Percentiles rank a stretch among this genome's conserved stretches.
Conservation (phyloP, 2,888 invertebrate species). For the Craniophora ligustri region DNA sequence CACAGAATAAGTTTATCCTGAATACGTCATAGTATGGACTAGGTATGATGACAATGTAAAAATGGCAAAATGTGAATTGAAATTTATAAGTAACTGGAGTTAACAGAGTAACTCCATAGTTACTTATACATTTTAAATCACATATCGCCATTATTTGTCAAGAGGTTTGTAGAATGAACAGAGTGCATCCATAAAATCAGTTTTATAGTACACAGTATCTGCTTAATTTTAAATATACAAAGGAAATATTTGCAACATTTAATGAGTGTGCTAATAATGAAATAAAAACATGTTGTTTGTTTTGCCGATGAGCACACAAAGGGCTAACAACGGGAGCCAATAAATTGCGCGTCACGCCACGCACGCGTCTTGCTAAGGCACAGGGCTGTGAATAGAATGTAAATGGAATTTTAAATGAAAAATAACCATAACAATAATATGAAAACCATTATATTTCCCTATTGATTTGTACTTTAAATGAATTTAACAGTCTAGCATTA, state of each 20-base stretch:
- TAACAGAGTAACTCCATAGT: background rate
- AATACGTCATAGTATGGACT: too few species aligned
- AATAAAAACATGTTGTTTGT: conserved; percentile 73
- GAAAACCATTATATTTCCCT: background rate
- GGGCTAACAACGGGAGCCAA: conserved; percentile 51
- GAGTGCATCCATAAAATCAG: background rate
- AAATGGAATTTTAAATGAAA: background rate
- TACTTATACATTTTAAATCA: too few species aligned
- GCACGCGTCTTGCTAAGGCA: conserved; percentile 39
- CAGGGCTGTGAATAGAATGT: conserved; percentile 31
- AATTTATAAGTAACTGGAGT: too few species aligned
- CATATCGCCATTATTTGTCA: too few species aligned
- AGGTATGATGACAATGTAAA: too few species aligned
- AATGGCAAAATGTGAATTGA: too few species aligned
- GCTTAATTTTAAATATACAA: conserved; percentile 22
- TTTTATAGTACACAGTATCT: conserved; percentile 11
- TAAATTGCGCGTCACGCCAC: conserved; percentile 53
- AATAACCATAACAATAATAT: too few species aligned
- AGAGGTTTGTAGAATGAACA: too few species aligned
- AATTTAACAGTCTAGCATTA: too few species aligned
- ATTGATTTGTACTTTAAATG: too few species aligned
- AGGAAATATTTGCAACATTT: conserved; percentile 42
- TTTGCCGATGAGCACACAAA: conserved; percentile 59
- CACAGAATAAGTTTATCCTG: too few species aligned
- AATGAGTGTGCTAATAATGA: conserved; percentile 59